Conservation (phyloP, 1,140 invertebrate species). For the Acromyrmex heyeri region DNA sequence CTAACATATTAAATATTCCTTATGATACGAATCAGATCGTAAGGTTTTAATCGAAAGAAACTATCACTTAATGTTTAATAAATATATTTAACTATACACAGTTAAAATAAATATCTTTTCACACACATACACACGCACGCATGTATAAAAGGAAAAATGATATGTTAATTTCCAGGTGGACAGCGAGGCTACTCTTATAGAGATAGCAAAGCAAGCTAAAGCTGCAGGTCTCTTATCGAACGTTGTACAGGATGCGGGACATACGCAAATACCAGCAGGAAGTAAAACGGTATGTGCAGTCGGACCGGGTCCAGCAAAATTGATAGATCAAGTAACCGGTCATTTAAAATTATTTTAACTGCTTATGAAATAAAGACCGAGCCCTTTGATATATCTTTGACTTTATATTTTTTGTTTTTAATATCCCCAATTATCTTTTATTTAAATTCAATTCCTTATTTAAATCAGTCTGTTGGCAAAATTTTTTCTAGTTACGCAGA, state of each 20-base stretch:
- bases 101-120: slow-evolving; percentile 38
- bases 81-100: slow-evolving; percentile 38
- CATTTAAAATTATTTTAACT: slow-evolving; percentile 94
- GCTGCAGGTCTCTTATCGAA: slow-evolving; percentile 90
- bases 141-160: background rate
- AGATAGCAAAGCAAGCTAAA: slow-evolving; percentile 90
- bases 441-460: slow-evolving; percentile 25
- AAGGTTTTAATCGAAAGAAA: background rate
- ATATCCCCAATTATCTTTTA: background rate
- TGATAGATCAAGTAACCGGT: slow-evolving; percentile 94
- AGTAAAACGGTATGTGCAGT: slow-evolving; percentile 95
- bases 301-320: slow-evolving; percentile 92
- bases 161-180: slow-evolving; percentile 85
- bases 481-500: background rate
- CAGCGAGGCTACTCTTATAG: slow-evolving; percentile 89
- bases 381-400: slow-evolving; percentile 35
- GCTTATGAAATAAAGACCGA: slow-evolving; percentile 60
- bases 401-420: slow-evolving; percentile 41
- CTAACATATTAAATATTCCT: slow-evolving; percentile 33
- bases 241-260: slow-evolving; percentile 94
- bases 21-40: background rate
- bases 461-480: slow-evolving; percentile 23
- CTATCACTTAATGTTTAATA: slow-evolving; percentile 1
- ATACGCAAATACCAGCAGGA: slow-evolving; percentile 95
- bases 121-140: background rate